Evolutionary conservation across 1,140 invertebrate species (phyloP), one percentile per base, ranked within the genome.

Genomic region (Rhyzopertha dominica): DNA sequence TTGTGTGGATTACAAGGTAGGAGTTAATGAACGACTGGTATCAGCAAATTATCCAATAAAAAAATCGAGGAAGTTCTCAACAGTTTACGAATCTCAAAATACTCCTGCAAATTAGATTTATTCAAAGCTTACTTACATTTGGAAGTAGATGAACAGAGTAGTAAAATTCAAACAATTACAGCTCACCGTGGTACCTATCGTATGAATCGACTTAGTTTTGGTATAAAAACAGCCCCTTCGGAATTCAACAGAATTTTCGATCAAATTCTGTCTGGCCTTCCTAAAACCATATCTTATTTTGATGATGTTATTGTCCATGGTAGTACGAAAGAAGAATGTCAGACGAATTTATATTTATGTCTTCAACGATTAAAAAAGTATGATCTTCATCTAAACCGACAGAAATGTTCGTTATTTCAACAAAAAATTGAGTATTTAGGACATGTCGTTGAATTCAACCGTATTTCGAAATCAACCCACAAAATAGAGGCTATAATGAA

Each of bases 231-330:
- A 12, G 70, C 72, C 0, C 70, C 74, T 13, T 51, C 61, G n/a
- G 65, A 73, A 43, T 79, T 77, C 47, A 70, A 79, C 51, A 25
- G 63, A 43, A 56, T 67, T 12, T 71, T 78, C 14, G 67, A 72
- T 26, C 50, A 53, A 47, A 49, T 55, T 25, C 25, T 59, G 12
- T 29, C 41, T 22, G 36, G 31, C 9, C 4, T 45, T 12, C 20
- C 29, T 5, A 51, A 51, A 31, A 41, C 37, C 1, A 28, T 40
- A 5, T 34, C 26, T 13, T 56, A 47, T 43, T 46, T 56, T n/a
- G 54, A 56, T 37, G 51, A 53, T 25, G 50, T 56, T 5, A 14
- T 53, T 7, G 31, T 43, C 17, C 22, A 29, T 29, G 53, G 50
- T 5, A 19, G 34, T 22, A 48, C 41, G n/a, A 2, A n/a, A 38